Conservation (phyloP, 2,113 vertebrate species). For the Sinocyclocheilus maitianheensis region DNA sequence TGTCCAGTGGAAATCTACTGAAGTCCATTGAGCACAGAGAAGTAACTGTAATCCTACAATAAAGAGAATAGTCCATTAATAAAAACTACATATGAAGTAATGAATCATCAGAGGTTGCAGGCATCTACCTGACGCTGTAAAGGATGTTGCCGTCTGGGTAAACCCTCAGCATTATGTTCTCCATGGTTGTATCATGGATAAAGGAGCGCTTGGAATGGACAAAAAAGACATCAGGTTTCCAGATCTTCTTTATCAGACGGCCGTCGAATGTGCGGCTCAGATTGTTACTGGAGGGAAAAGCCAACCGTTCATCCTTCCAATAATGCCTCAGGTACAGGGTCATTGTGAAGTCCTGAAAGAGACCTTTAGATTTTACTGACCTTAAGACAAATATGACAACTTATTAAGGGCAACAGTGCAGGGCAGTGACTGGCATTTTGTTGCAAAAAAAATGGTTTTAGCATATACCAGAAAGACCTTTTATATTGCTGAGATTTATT, state of each 20-base stretch:
- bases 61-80: conserved; percentile 2
- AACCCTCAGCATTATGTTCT: conserved; percentile 89
- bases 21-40: conserved; percentile 93
- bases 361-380: conserved; percentile 13
- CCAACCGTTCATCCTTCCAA: conserved; percentile 93
- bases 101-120: not conserved
- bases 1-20: conserved; percentile 92
- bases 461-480: not conserved
- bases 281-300: conserved; percentile 86
- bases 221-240: conserved; percentile 92
- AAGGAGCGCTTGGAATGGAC: conserved; percentile 93
- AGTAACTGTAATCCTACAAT: conserved; percentile 87
- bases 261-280: conserved; percentile 91
- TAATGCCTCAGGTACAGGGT: conserved; percentile 94
- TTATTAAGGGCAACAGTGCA: not conserved
- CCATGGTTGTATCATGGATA: conserved; percentile 90
- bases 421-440: not conserved
- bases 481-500: not conserved
- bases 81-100: not conserved
- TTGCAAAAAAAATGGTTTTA: not conserved
- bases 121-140: conserved; percentile 84
- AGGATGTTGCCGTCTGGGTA: conserved; percentile 88
- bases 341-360: conserved; percentile 89
- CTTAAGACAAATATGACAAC: not conserved
- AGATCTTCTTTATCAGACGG: conserved; percentile 89